phyloP scores from a whole-genome alignment of 2,888 invertebrate species.

The Drosophila suboccidentalis region DNA sequence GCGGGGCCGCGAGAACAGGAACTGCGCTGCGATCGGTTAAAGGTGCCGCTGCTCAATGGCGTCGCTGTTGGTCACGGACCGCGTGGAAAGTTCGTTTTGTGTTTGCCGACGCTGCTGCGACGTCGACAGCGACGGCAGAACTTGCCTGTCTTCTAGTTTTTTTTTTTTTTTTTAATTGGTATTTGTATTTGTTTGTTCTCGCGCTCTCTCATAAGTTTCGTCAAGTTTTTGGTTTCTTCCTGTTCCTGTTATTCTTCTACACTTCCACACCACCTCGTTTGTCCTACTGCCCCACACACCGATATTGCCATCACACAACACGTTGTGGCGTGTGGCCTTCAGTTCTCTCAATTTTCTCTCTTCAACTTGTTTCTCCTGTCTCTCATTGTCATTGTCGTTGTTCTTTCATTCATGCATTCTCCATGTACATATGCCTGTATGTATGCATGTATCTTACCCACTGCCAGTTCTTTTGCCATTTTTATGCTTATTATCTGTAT shows the following conservation, averaged over 20 bases:
- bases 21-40: slow-evolving; percentile 78
- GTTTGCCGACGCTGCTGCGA: slow-evolving; percentile 39
- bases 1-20: slow-evolving; percentile 4
- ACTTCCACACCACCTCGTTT: slow-evolving; percentile 47
- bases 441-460: slow-evolving; percentile 17
- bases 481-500: slow-evolving; percentile 43
- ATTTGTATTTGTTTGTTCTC: slow-evolving; percentile 9
- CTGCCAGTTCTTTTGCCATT: slow-evolving; percentile 31
- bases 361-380: slow-evolving; percentile 36
- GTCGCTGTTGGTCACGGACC: slow-evolving; percentile 68
- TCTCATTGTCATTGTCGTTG: slow-evolving; percentile 26
- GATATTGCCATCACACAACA: slow-evolving; percentile 31
- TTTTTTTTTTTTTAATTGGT: not conserved
- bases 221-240: slow-evolving; percentile 69
- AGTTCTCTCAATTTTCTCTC: slow-evolving; percentile 23
- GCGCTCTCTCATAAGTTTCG: slow-evolving; percentile 55
- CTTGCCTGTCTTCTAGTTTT: slow-evolving; percentile 55
- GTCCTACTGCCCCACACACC: slow-evolving; percentile 76
- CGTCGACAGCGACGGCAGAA: not conserved
- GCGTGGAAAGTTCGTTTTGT: slow-evolving; percentile 78
- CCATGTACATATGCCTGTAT: slow-evolving; percentile 11
- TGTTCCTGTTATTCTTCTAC: slow-evolving; percentile 74
- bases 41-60: slow-evolving; percentile 83
- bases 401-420: slow-evolving; percentile 58
- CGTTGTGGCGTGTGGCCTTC: slow-evolving; percentile 55